These are phyloP conservation scores for Tarsius wallacei DNA, from an alignment of 2,797 vertebrate genomes.

Conservation along the genomic window DNA sequence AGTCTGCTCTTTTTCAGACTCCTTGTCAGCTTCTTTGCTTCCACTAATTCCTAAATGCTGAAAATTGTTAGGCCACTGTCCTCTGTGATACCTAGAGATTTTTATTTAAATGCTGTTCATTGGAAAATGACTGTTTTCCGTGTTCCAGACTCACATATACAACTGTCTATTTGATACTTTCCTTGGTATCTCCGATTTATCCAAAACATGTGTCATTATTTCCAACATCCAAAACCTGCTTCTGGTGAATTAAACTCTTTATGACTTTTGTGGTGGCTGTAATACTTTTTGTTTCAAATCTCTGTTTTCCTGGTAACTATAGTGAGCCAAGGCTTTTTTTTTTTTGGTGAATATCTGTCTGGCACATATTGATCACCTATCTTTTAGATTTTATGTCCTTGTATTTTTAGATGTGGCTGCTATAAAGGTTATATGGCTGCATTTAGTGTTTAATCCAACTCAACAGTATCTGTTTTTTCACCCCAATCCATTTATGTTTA, in stretches of 20 bases:
- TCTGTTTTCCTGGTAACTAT: background rate
- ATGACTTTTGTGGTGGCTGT: background rate
- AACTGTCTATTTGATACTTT: background rate
- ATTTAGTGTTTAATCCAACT: constrained; percentile 2
- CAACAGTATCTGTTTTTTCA: background rate
- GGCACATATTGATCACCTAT: background rate
- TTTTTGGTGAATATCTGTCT: background rate
- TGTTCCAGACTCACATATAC: background rate
- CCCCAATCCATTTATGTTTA: background rate
- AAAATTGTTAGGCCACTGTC: background rate
- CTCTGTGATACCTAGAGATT: background rate
- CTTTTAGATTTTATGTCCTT: background rate
- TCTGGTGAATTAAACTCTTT: background rate
- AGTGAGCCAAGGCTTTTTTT: background rate
- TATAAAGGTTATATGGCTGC: background rate
- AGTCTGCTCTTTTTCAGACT: background rate
- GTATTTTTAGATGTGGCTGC: background rate
- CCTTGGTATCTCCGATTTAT: background rate
- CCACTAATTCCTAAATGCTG: background rate
- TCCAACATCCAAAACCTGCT: background rate
- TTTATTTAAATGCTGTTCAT: background rate
- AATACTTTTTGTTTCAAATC: background rate
- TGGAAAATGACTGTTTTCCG: background rate
- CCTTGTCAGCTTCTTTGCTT: background rate
- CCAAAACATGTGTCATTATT: background rate